Base-by-base conservation (phyloP, 30 jellyfish, hydroid and myxozoan genomes). In the Aurelia aurita region DNA sequence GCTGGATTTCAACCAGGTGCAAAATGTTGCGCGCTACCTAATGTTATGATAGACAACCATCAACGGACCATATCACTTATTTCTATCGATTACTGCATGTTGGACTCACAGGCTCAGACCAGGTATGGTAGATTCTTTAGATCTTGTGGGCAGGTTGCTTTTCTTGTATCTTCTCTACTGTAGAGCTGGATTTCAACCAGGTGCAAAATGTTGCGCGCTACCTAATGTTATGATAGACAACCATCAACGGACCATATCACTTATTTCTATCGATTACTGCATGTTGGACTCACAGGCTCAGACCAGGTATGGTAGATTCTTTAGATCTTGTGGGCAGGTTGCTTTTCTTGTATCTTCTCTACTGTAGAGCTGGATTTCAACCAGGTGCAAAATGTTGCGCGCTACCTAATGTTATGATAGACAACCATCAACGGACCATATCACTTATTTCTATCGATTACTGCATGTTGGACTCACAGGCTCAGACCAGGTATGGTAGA, bases 81-180 rank as follows among this genome's bases (percentile, higher is more conserved):
- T 94, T 94, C 72, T 87, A 73, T 85, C 97, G 96, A 0, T 70
- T 85, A 1, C 54, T 94, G 13, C 99, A 94, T 58, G 79, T 58
- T 20, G 99, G 99, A 16, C 69, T 94, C 39, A 88, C 95, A 23
- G 97, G 96, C 29, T 44, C 91, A 13, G 99, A 88, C 45, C 99
- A 94, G 96, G 99, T 93, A 55, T 1, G 58, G 46, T 39, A 7
- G n/a, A 39, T 6, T 39, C 9, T 39, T 34, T 34, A 7, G 46
- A 34, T 34, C 4, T 34, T 34, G 4, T 34, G 46, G 46, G 46
- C 46, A 34, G 46, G 46, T 34, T 34, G 46, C 46, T 34, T 34
- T 34, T n/a, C n/a, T n/a, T n/a, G n/a, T n/a, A n/a, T n/a, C n/a
- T n/a, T n/a, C n/a, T n/a, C n/a, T n/a, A n/a, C n/a, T n/a, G n/a